Evolutionary conservation across 2,113 vertebrate genomes (phyloP).

Genomic region (Manacus vitellinus): DNA sequence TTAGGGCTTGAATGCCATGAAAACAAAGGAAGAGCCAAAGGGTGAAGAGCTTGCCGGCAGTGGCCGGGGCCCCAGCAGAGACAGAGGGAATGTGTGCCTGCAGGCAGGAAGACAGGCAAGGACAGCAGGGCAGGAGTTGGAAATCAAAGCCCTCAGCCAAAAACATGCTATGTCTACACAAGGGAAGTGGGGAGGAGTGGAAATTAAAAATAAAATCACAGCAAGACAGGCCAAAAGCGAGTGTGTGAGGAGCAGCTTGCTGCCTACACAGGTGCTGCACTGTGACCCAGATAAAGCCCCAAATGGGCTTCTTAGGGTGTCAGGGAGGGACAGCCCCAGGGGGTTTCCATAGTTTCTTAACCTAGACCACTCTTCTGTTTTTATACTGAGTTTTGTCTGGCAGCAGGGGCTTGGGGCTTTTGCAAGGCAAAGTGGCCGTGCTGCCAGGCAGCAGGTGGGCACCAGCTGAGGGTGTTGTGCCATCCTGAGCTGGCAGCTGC

Average conservation of each 20-base stretch:
- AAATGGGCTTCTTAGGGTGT: not conserved
- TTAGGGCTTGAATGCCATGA: not conserved
- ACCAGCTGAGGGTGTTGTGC: not conserved
- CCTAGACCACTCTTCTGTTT: not conserved
- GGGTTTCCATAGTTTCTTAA: not conserved
- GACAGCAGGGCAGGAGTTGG: not conserved
- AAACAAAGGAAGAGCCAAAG: conserved; percentile 17
- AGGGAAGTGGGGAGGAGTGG: not conserved
- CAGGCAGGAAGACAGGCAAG: not conserved
- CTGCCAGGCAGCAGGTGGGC: not conserved
- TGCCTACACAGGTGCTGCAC: not conserved
- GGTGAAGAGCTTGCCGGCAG: not conserved
- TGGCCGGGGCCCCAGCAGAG: not conserved
- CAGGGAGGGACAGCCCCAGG: not conserved
- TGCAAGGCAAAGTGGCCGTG: not conserved
- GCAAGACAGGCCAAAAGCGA: not conserved
- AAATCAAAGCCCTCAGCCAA: not conserved
- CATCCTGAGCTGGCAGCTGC: not conserved
- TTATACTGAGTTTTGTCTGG: not conserved
- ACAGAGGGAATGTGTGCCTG: not conserved
- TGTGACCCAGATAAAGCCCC: not conserved
- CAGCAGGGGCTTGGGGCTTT: not conserved
- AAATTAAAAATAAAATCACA: not conserved
- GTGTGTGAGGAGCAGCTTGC: not conserved
- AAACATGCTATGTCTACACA: not conserved